A percentile compares a stretch with the other conserved stretches of the same genome.
phyloP scores from a whole-genome alignment of 1,140 invertebrate species.

The Drosophila mayri region DNA sequence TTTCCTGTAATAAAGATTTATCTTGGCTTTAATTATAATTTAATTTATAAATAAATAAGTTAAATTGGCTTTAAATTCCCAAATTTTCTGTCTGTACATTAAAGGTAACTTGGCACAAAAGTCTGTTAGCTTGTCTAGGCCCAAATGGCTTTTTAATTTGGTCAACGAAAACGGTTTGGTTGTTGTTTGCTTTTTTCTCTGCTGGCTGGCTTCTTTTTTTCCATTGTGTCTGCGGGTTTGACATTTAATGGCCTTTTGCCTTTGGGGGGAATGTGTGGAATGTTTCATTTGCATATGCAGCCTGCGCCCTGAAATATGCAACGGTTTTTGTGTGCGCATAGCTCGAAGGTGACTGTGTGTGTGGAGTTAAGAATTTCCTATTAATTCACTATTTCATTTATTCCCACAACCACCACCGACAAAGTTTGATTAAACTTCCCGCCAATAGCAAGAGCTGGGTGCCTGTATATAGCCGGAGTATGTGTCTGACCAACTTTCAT shows the following conservation, averaged over 20 bases:
- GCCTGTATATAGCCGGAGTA: conserved; percentile 15
- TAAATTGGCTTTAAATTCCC: no score
- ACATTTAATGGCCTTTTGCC: conserved; percentile 41
- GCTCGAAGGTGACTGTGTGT: conserved; percentile 48
- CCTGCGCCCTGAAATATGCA: conserved; percentile 64
- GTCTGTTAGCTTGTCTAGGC: conserved; percentile 31
- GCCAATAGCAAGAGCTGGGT: conserved; percentile 49
- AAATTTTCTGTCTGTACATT: background rate
- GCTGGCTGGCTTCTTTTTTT: conserved; percentile 2
- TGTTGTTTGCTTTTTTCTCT: conserved; percentile 24
- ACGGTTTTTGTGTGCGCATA: conserved; percentile 34
- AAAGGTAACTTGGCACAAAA: conserved; percentile 49
- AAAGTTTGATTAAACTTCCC: conserved; percentile 76
- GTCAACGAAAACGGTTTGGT: conserved; percentile 56
- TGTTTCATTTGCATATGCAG: conserved; percentile 47
- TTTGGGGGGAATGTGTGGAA: conserved; percentile 29
- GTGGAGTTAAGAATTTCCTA: conserved; percentile 29
- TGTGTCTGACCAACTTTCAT: conserved; percentile 59
- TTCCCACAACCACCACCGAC: conserved; percentile 2
- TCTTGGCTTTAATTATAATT: no score
- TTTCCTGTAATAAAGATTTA: no score
- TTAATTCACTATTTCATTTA: conserved; percentile 42
- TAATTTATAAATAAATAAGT: no score
- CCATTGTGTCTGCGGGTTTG: conserved; percentile 37
- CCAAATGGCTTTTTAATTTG: conserved; percentile 64